Percentiles rank a stretch among this genome's conserved stretches.
phyloP scores from a whole-genome alignment of 2,797 vertebrate species.

The Cynopterus sphinx region DNA sequence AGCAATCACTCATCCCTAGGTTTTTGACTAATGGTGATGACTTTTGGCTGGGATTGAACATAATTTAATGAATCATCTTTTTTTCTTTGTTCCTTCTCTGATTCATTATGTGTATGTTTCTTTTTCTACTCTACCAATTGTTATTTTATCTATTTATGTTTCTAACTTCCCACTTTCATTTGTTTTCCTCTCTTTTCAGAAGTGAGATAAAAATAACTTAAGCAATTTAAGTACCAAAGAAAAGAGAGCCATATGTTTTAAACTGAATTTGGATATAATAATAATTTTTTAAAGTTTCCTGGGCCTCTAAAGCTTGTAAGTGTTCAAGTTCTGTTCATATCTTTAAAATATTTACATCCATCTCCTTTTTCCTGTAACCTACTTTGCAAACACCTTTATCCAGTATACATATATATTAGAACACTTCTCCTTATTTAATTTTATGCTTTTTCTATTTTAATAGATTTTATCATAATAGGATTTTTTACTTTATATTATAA shows the following conservation, averaged over 20 bases:
- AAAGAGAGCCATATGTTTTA: neutral
- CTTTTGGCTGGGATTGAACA: neutral
- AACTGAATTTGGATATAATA: neutral
- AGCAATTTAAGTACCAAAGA: neutral
- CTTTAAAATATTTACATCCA: neutral
- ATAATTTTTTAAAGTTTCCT: neutral
- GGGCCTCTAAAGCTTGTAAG: neutral
- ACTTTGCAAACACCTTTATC: neutral
- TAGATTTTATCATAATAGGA: neutral
- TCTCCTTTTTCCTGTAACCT: neutral
- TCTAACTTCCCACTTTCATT: neutral
- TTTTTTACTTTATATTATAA: neutral
- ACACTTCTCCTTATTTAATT: neutral
- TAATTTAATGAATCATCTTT: neutral
- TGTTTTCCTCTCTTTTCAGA: neutral
- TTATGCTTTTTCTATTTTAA: neutral
- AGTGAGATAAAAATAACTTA: neutral
- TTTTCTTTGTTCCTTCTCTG: neutral
- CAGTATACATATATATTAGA: neutral
- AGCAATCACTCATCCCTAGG: neutral
- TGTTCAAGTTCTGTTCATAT: neutral
- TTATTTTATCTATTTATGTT: neutral
- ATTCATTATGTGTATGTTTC: neutral
- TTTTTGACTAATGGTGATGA: neutral
- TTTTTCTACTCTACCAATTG: neutral